Percentiles rank a stretch among this genome's conserved stretches.
These are phyloP conservation scores for Drosophila demipolita DNA, from an alignment of 2,888 invertebrate genomes.

Conservation along the genomic window DNA sequence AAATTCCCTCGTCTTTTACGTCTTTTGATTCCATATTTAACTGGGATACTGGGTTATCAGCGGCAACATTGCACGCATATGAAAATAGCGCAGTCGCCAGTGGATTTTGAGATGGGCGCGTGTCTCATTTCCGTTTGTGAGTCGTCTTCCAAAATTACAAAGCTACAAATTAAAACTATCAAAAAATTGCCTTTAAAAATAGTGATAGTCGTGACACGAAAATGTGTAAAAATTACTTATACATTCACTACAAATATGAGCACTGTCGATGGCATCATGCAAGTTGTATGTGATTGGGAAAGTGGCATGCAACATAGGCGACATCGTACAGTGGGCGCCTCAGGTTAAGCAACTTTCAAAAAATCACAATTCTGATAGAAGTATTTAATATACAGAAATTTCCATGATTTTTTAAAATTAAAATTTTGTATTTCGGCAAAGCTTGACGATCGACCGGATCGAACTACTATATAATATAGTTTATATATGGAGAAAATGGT, in stretches of 20 bases:
- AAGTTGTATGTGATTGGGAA: slow-evolving; percentile 32
- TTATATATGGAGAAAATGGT: neutral
- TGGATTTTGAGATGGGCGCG: slow-evolving; percentile 2
- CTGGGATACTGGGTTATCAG: slow-evolving; percentile 78
- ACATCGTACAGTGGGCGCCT: neutral
- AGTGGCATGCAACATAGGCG: slow-evolving; percentile 39
- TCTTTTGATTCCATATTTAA: slow-evolving; percentile 69
- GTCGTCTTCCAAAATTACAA: neutral
- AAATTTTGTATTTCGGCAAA: neutral
- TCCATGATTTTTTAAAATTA: neutral
- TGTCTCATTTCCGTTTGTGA: slow-evolving; percentile 1
- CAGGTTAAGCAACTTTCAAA: neutral
- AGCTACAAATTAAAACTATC: neutral
- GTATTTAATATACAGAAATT: neutral
- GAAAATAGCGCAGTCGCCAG: slow-evolving; percentile 62
- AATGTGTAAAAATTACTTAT: neutral
- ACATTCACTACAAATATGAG: neutral
- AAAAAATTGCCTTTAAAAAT: neutral
- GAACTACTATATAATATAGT: neutral
- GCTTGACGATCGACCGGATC: neutral
- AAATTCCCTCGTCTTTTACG: slow-evolving; percentile 58
- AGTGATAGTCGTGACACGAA: neutral
- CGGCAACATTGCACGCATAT: slow-evolving; percentile 69
- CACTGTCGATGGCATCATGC: slow-evolving; percentile 6
- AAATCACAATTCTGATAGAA: neutral